phyloP scores from a whole-genome alignment of 2,113 vertebrate genomes.

The Rhizomys pruinosus region DNA sequence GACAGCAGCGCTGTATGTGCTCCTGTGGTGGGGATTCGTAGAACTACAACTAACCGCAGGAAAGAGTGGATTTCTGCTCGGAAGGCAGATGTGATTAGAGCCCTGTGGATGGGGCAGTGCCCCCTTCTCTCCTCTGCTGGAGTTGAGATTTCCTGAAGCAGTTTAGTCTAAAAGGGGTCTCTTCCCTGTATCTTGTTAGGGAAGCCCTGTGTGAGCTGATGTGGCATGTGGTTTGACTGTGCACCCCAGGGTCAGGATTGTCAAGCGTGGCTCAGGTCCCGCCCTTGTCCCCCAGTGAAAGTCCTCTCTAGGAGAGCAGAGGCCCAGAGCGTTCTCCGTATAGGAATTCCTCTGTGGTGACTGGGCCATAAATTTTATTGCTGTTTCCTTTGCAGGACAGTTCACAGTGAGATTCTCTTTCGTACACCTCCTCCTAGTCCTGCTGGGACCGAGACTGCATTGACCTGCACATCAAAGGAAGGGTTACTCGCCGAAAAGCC shows the following conservation, averaged over 20 bases:
- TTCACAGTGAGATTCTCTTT: slow-evolving; percentile 82
- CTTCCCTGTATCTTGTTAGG: neutral
- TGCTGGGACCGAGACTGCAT: slow-evolving; percentile 77
- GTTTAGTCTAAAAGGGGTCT: neutral
- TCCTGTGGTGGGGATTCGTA: neutral
- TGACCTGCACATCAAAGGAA: slow-evolving; percentile 85
- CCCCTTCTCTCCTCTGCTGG: fast-evolving
- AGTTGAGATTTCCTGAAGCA: neutral
- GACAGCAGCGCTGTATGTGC: slow-evolving; percentile 24
- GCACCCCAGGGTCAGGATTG: neutral
- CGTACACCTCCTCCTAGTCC: slow-evolving; percentile 75
- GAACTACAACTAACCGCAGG: fast-evolving
- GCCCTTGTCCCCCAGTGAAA: neutral
- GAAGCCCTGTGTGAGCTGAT: neutral
- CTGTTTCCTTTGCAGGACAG: slow-evolving; percentile 87
- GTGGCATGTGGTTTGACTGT: fast-evolving
- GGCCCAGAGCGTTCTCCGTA: slow-evolving; percentile 13
- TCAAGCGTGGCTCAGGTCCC: neutral
- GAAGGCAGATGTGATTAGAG: fast-evolving
- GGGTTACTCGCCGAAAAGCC: slow-evolving; percentile 80
- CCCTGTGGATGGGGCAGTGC: neutral
- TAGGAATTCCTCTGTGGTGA: slow-evolving; percentile 48
- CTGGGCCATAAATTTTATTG: slow-evolving; percentile 78
- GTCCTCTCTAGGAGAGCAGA: slow-evolving; percentile 31
- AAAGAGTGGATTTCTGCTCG: too few relatives aligned